phyloP scores from a whole-genome alignment of 1,140 invertebrate species.

The Procambarus clarkii region DNA sequence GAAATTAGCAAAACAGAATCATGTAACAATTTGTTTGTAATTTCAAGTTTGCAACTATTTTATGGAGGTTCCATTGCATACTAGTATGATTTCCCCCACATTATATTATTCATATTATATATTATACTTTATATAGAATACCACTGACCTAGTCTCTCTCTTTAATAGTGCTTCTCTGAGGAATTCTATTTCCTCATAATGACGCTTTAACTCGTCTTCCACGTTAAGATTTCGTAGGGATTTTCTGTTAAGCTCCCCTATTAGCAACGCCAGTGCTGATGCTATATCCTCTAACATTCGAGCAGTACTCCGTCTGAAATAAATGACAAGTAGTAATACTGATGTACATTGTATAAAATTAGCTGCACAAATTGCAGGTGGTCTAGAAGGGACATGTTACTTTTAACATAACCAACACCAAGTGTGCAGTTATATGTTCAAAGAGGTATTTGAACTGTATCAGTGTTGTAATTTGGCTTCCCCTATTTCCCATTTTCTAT shows the following conservation, averaged over 20 bases:
- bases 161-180: not conserved
- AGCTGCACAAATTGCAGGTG: too few species aligned
- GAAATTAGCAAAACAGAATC: too few species aligned
- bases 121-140: not conserved
- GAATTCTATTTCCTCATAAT: not conserved
- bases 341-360: not conserved
- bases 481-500: too few species aligned
- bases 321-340: not conserved
- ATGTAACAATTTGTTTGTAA: too few species aligned
- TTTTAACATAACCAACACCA: too few species aligned
- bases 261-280: conserved; percentile 20
- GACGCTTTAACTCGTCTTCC: not conserved
- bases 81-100: too few species aligned
- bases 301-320: not conserved
- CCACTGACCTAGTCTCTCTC: not conserved
- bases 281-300: conserved; percentile 13
- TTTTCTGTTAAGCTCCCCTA: conserved; percentile 19
- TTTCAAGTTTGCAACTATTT: too few species aligned
- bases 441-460: too few species aligned
- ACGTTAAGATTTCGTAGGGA: not conserved
- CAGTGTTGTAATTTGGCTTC: too few species aligned
- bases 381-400: too few species aligned
- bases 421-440: too few species aligned
- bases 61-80: too few species aligned
- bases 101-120: not conserved